Evolutionary conservation across 2,888 invertebrate genomes (phyloP).

Genomic region (Coecobrya sp.): DNA sequence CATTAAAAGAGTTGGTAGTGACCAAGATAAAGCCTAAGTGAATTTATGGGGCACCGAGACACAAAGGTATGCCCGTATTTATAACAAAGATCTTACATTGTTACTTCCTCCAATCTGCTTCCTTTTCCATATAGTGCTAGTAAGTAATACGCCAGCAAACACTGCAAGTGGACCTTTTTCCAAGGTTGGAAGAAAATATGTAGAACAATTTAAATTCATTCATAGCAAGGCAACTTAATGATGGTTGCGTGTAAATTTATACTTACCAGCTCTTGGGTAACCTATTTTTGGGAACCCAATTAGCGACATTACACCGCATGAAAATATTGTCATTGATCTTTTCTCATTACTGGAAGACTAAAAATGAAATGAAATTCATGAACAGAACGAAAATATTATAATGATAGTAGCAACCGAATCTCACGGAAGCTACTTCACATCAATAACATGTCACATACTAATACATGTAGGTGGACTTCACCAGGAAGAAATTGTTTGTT

Average conservation of each 20-base stretch:
- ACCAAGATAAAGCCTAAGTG: not conserved
- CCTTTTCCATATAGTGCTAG: constrained; percentile 78
- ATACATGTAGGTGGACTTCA: too few species aligned
- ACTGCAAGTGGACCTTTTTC: constrained; percentile 80
- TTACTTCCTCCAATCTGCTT: constrained; percentile 78
- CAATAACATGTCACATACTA: not conserved
- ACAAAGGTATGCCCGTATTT: too few species aligned
- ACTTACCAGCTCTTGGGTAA: constrained; percentile 82
- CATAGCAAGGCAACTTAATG: not conserved
- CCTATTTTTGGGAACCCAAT: constrained; percentile 84
- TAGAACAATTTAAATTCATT: not conserved
- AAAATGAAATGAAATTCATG: too few species aligned
- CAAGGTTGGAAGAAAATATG: not conserved
- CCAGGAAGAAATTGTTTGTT: too few species aligned
- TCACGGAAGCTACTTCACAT: not conserved
- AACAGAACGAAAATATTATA: too few species aligned
- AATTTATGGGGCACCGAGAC: not conserved
- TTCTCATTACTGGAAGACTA: constrained; percentile 67
- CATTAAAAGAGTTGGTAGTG: too few species aligned
- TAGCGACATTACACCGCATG: constrained; percentile 82
- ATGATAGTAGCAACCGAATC: not conserved
- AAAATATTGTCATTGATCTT: constrained; percentile 72
- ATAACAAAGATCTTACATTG: too few species aligned
- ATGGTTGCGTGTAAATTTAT: not conserved
- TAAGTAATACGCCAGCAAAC: constrained; percentile 81